Base-by-base conservation (phyloP, 1,140 invertebrate species). In the Wasmannia auropunctata region DNA sequence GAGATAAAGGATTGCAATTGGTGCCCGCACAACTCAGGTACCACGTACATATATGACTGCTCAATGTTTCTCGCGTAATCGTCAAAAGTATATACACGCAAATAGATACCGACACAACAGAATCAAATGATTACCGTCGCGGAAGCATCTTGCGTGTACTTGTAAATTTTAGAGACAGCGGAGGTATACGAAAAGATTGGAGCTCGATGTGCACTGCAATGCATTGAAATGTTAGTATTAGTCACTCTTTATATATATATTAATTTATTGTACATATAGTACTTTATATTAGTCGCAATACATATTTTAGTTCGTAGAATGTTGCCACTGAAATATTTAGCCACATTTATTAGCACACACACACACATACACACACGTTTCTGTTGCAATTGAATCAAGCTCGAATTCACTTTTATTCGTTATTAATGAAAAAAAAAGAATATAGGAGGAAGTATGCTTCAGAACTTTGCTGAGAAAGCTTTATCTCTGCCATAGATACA, bases 211-310 rank as follows among this genome's bases (percentile, higher is more conserved):
- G 19, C 51, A 46, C 67, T n/a, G 28, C 28, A 43, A 83, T 60
- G 25, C 49, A 83, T 46, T 83, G 7, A 58, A 72, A 19, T 72
- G 72, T 83, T 80, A 80, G 54, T 83, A 83, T 60, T 83, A 83
- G 25, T 72, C 19, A 22, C 22, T 43, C 10, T 40, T 43, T 43
- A n/a, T n/a, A n/a, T n/a, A n/a, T n/a, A n/a, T 83, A 54, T 83
- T 72, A 83, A 83, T 83, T 83, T 83, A 81, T 81, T 74, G 79
- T 83, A 37, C 19, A 83, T 81, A 72, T 46, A 56, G 56, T 70
- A 72, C 28, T 43, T 51, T 83, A 65, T 6, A 43, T 40, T 76
- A 51, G 19, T 56, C 22, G 11, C 7, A 74, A 14, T 31, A 62
- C 22, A 77, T n/a, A 22, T 63, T 31, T 63, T 43, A 70, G 49